Evolutionary conservation across 2,888 invertebrate species (phyloP).

Genomic region (Kuschelorhynchus macadamiae): DNA sequence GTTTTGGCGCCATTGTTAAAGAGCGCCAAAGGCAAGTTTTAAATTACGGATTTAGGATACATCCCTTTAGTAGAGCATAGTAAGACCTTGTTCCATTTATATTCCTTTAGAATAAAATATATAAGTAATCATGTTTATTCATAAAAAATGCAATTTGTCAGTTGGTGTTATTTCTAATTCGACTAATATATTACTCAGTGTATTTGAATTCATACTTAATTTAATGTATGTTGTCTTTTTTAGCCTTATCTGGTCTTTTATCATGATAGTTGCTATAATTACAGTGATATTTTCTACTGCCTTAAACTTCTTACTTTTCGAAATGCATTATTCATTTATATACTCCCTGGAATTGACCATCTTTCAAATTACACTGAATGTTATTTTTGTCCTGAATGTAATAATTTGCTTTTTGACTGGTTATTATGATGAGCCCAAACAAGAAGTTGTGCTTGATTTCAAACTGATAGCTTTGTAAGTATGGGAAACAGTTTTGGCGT

Average conservation of each 20-base stretch:
- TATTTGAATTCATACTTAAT: no score
- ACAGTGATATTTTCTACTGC: slow-evolving; percentile 54
- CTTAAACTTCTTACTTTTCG: slow-evolving; percentile 53
- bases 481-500: no score
- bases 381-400: slow-evolving; percentile 53
- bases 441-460: slow-evolving; percentile 57
- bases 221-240: no score
- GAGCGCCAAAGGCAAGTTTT: slow-evolving; percentile 59
- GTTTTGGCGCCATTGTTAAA: slow-evolving; percentile 59
- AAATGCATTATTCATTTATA: slow-evolving; percentile 29
- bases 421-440: slow-evolving; percentile 60
- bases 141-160: neutral
- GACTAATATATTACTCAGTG: no score
- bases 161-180: neutral
- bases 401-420: slow-evolving; percentile 58
- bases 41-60: slow-evolving; percentile 57
- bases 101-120: neutral
- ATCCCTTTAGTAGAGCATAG: slow-evolving; percentile 60
- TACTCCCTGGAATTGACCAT: slow-evolving; percentile 26
- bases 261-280: slow-evolving; percentile 55
- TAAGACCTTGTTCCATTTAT: slow-evolving; percentile 31
- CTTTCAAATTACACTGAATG: slow-evolving; percentile 43
- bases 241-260: slow-evolving; percentile 57
- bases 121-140: slow-evolving; percentile 3
- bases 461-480: slow-evolving; percentile 18